These are phyloP conservation scores for Parnassius smintheus DNA, from an alignment of 2,888 invertebrate genomes.

Conservation along the genomic window DNA sequence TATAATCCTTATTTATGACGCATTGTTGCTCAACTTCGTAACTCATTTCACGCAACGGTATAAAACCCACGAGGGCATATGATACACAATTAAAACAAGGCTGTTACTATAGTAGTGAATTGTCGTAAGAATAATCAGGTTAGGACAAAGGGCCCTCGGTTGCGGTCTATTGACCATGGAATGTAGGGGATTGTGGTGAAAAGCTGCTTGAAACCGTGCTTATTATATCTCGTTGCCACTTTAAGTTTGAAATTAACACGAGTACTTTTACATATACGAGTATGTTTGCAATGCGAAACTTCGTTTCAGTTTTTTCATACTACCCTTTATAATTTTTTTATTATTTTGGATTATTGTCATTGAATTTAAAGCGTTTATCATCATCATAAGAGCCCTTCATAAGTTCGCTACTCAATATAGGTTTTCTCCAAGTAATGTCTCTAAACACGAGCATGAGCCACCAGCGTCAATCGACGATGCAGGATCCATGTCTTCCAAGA, in stretches of 20 bases:
- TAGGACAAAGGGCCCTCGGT: conserved; percentile 7
- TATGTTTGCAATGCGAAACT: background rate
- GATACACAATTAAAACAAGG: conserved; percentile 12
- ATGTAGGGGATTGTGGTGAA: conserved; percentile 13
- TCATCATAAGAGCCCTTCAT: too few relatives aligned
- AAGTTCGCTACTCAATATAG: too few relatives aligned
- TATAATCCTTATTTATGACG: too few relatives aligned
- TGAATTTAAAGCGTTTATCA: too few relatives aligned
- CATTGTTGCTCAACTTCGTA: background rate
- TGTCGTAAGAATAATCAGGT: conserved; percentile 5
- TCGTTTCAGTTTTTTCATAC: background rate
- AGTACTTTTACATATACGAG: too few relatives aligned
- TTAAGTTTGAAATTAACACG: background rate
- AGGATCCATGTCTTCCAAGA: too few relatives aligned
- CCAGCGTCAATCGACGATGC: too few relatives aligned
- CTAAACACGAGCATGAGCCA: too few relatives aligned
- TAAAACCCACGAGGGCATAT: conserved; percentile 2
- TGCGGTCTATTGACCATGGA: conserved; percentile 17
- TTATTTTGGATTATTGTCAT: too few relatives aligned
- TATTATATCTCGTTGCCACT: conserved; percentile 2
- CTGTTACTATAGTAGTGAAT: conserved; percentile 4
- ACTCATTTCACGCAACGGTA: conserved; percentile 4
- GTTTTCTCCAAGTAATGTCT: too few relatives aligned
- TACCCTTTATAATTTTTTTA: too few relatives aligned
- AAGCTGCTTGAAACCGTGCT: conserved; percentile 4